phyloP scores from a whole-genome alignment of 1,140 invertebrate genomes.

The Elymnias hypermnestra region DNA sequence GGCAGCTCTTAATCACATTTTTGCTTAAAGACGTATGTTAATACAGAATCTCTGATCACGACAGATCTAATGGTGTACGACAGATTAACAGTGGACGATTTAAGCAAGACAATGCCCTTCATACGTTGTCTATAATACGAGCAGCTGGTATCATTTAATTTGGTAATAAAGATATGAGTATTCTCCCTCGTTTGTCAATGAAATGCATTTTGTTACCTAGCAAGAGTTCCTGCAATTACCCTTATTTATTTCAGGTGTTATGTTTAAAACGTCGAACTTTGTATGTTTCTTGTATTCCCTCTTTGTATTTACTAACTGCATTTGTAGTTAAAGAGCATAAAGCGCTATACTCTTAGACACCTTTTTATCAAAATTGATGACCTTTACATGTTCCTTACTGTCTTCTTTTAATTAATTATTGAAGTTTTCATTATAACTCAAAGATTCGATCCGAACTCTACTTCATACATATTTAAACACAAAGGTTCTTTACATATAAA shows the following conservation, averaged over 20 bases:
- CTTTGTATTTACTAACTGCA: not conserved
- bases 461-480: not conserved
- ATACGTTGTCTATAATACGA: slow-evolving; percentile 69
- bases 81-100: slow-evolving; percentile 65
- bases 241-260: too few relatives aligned
- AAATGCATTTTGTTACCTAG: slow-evolving; percentile 2
- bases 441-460: too few relatives aligned
- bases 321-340: too few relatives aligned
- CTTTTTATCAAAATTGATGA: too few relatives aligned
- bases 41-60: slow-evolving; percentile 46
- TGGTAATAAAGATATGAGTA: slow-evolving; percentile 14
- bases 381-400: too few relatives aligned
- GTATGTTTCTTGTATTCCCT: not conserved
- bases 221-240: not conserved
- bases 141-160: slow-evolving; percentile 42
- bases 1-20: slow-evolving; percentile 20
- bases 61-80: slow-evolving; percentile 71
- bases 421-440: too few relatives aligned
- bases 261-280: not conserved
- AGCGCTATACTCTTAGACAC: too few relatives aligned
- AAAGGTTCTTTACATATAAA: not conserved
- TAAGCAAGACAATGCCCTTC: slow-evolving; percentile 71
- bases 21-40: too few relatives aligned
- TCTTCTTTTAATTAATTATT: too few relatives aligned
- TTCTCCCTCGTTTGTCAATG: slow-evolving; percentile 4